phyloP scores from a whole-genome alignment of 2,888 invertebrate genomes.

The Eupeodes luniger region DNA sequence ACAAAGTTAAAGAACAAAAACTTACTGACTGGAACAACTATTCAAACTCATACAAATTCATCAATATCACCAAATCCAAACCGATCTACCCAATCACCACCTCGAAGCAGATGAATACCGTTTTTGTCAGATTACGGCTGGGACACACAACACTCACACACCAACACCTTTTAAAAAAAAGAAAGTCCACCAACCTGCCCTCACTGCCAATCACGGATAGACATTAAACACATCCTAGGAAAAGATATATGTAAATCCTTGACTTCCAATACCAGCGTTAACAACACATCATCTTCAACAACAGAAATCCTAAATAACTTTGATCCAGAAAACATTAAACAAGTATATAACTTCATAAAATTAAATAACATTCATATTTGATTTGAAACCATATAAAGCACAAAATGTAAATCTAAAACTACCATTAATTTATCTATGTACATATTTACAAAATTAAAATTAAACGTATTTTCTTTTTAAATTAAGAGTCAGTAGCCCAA shows the following conservation, averaged over 20 bases:
- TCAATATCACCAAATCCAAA: neutral
- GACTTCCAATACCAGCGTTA: neutral
- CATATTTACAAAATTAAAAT: no score
- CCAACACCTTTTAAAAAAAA: neutral
- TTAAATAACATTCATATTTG: neutral
- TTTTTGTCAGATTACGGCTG: neutral
- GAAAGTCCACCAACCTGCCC: neutral
- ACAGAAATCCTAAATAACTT: neutral
- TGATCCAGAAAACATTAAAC: neutral
- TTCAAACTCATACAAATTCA: neutral
- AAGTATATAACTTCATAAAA: neutral
- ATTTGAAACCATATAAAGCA: neutral
- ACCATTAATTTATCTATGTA: no score
- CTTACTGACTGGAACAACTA: neutral
- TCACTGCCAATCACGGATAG: neutral
- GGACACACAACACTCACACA: neutral
- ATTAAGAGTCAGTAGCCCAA: no score
- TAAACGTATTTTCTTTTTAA: no score
- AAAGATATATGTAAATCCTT: neutral
- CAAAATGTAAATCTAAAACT: neutral
- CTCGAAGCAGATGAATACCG: neutral
- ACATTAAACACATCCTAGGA: neutral
- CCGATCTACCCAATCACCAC: neutral
- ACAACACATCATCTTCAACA: neutral
- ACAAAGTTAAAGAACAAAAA: neutral